Conservation (phyloP, 1,140 invertebrate genomes). For the Eueides isabella region DNA sequence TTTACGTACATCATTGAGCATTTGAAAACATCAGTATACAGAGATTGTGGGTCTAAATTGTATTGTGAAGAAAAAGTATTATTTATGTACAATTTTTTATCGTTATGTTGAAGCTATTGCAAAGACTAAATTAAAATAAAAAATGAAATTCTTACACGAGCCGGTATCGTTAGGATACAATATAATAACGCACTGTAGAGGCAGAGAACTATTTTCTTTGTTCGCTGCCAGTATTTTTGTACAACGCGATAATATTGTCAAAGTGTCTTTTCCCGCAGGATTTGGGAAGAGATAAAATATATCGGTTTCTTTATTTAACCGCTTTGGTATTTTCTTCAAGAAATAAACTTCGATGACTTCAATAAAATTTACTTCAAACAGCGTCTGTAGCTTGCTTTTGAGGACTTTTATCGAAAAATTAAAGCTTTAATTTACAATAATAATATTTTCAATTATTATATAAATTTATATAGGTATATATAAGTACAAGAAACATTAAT, state of each 20-base stretch:
- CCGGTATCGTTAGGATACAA: neutral
- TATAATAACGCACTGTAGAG: neutral
- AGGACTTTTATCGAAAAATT: neutral
- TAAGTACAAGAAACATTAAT: too few species aligned
- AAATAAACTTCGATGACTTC: neutral
- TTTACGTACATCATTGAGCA: too few species aligned
- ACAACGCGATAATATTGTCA: constrained; percentile 30
- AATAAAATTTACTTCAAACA: constrained; percentile 3
- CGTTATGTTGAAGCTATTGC: too few species aligned
- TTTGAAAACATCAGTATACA: too few species aligned
- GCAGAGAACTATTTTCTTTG: constrained; percentile 22
- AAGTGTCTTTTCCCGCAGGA: constrained; percentile 25
- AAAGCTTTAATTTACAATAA: neutral
- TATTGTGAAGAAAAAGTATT: too few species aligned
- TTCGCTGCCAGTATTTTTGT: constrained; percentile 35
- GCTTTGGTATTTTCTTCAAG: constrained; percentile 1
- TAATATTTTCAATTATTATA: too few species aligned
- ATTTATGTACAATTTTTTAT: too few species aligned
- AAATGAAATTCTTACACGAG: too few species aligned
- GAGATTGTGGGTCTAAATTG: too few species aligned
- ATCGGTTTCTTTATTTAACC: constrained; percentile 19
- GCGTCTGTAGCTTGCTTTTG: neutral
- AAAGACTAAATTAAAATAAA: too few species aligned
- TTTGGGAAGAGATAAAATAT: constrained; percentile 30
- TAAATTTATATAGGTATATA: too few species aligned